Evolutionary conservation across 2,113 vertebrate species (phyloP).

Genomic region (Alethe castanea): DNA sequence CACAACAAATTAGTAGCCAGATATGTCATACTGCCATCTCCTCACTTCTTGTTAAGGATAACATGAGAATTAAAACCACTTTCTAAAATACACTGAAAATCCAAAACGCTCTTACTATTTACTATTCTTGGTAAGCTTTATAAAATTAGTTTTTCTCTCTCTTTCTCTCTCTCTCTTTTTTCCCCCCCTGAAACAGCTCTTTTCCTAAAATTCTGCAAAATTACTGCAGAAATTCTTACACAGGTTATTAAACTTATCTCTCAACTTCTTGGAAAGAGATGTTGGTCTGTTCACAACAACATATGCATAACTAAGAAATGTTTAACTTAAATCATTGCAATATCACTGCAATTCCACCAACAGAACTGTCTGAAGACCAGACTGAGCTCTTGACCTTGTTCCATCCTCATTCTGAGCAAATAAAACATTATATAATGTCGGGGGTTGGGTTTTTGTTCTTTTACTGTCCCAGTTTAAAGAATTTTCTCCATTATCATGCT

Average conservation of each 20-base stretch:
- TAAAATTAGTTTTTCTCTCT: neutral
- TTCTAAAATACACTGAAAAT: neutral
- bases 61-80: neutral
- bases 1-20: neutral
- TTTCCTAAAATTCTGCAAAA: neutral
- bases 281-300: neutral
- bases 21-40: neutral
- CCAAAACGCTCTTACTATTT: neutral
- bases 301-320: neutral
- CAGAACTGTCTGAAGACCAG: neutral
- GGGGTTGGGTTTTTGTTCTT: too few relatives aligned
- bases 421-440: neutral
- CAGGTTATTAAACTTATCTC: neutral
- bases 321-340: neutral
- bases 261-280: neutral
- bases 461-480: too few relatives aligned
- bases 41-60: neutral
- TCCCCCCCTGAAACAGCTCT: neutral
- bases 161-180: neutral
- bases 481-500: too few relatives aligned
- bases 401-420: neutral
- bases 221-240: neutral
- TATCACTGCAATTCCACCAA: neutral
- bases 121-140: neutral
- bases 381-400: neutral